These are phyloP conservation scores for Adoxophyes honmai DNA, from an alignment of 1,140 invertebrate species.

Conservation along the genomic window DNA sequence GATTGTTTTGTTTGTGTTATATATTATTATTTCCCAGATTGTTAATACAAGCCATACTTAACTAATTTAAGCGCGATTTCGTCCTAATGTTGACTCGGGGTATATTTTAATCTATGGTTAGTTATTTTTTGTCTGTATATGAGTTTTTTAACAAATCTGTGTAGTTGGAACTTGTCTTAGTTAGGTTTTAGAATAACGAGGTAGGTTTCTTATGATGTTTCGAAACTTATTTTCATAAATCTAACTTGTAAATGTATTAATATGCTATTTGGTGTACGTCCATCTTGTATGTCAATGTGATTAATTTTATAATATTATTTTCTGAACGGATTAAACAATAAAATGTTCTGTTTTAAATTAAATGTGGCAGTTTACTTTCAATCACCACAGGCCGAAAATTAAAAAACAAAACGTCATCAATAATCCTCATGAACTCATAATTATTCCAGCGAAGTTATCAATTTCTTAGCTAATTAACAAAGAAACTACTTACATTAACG, in stretches of 20 bases:
- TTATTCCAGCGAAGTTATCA: no score
- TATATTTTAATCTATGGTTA: conserved; percentile 39
- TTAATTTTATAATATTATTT: conserved; percentile 65
- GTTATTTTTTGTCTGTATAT: conserved; percentile 72
- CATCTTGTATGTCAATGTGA: conserved; percentile 74
- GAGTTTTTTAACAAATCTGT: conserved; percentile 57
- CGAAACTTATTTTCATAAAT: conserved; percentile 56
- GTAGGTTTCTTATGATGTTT: conserved; percentile 52
- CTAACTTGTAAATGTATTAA: conserved; percentile 67
- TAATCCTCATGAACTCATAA: no score
- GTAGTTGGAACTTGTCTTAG: conserved; percentile 62
- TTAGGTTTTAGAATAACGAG: conserved; percentile 54
- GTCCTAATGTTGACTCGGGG: conserved; percentile 25
- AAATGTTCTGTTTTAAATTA: conserved; percentile 77
- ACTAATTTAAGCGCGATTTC: conserved; percentile 27
- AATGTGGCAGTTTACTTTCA: conserved; percentile 55
- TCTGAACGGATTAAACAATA: conserved; percentile 74
- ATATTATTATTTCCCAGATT: conserved; percentile 68
- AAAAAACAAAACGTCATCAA: no score
- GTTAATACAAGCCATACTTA: conserved; percentile 61
- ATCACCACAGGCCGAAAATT: neutral
- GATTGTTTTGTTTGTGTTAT: conserved; percentile 76
- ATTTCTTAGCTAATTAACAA: no score
- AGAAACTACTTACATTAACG: no score
- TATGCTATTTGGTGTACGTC: conserved; percentile 72